phyloP scores from a whole-genome alignment of 2,797 vertebrate genomes.

The Clamator glandarius region DNA sequence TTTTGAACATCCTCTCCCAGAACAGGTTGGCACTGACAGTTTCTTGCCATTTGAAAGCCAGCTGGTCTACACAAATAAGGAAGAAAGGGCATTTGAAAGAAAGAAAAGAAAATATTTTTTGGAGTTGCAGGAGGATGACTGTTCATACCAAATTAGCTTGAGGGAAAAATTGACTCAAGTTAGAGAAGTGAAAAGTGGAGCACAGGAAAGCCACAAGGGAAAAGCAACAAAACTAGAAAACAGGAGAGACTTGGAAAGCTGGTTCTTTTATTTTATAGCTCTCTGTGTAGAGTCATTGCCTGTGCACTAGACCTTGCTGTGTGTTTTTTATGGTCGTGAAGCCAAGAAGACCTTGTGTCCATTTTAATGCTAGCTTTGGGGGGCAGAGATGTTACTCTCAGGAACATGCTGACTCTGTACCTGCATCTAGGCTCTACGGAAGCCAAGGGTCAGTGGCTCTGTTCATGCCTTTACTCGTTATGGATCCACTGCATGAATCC shows the following conservation, averaged over 20 bases:
- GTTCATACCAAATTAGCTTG: slow-evolving; percentile 47
- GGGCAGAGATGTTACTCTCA: neutral
- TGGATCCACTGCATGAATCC: neutral
- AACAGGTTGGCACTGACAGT: neutral
- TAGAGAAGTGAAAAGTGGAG: slow-evolving; percentile 65
- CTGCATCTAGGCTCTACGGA: neutral
- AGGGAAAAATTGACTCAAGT: slow-evolving; percentile 57
- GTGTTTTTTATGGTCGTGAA: neutral
- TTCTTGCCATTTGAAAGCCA: neutral
- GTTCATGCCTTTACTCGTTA: neutral
- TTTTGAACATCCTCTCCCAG: neutral
- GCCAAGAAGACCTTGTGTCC: neutral
- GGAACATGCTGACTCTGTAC: neutral
- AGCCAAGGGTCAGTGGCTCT: neutral
- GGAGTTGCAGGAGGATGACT: slow-evolving; percentile 42
- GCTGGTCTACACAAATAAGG: neutral
- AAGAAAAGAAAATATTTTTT: slow-evolving; percentile 33
- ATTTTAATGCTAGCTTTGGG: neutral
- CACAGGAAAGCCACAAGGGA: slow-evolving; percentile 48
- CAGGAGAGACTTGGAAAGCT: slow-evolving; percentile 11
- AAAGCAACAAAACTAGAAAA: slow-evolving; percentile 37
- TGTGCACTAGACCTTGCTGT: neutral
- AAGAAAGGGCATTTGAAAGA: slow-evolving; percentile 19
- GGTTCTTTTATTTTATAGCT: neutral
- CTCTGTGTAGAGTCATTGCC: neutral